Evolutionary conservation across 2,797 vertebrate genomes (phyloP).

Genomic region (Parauchenoglanis ngamensis): DNA sequence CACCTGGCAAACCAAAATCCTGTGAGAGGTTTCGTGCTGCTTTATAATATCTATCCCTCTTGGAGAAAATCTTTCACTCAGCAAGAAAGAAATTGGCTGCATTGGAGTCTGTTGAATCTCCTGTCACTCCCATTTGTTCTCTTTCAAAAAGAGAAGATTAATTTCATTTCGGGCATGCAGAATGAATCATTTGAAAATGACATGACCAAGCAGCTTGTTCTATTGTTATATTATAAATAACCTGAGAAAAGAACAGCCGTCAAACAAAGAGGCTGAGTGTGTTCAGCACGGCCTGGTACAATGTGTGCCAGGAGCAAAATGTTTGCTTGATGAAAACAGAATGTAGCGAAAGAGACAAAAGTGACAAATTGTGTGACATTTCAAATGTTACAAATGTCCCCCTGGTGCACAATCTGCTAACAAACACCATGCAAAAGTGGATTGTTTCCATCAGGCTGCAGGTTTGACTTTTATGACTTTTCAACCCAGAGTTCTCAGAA

Average conservation of each 20-base stretch:
- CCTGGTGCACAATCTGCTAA: background rate
- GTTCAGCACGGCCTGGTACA: background rate
- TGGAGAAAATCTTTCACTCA: background rate
- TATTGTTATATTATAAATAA: constrained; percentile 24
- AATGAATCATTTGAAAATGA: background rate
- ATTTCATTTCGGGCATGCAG: constrained; percentile 13
- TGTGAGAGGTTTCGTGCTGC: background rate
- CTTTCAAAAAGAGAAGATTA: constrained; percentile 20
- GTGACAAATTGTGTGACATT: constrained; percentile 15
- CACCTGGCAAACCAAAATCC: background rate
- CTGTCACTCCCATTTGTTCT: constrained; percentile 8
- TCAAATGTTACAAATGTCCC: background rate
- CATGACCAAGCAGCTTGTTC: background rate
- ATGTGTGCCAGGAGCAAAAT: background rate
- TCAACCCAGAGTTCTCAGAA: background rate
- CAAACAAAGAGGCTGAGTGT: background rate
- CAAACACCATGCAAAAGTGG: background rate
- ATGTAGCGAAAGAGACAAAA: constrained; percentile 1
- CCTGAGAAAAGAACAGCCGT: constrained; percentile 10
- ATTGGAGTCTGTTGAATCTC: constrained; percentile 13
- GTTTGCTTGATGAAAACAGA: constrained; percentile 19
- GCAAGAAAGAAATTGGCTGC: constrained; percentile 23
- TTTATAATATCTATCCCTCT: constrained; percentile 22
- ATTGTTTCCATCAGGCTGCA: constrained; percentile 2
- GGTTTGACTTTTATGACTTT: constrained; percentile 9